phyloP scores from a whole-genome alignment of 2,888 invertebrate genomes.

The Lasioglossum villosulum region DNA sequence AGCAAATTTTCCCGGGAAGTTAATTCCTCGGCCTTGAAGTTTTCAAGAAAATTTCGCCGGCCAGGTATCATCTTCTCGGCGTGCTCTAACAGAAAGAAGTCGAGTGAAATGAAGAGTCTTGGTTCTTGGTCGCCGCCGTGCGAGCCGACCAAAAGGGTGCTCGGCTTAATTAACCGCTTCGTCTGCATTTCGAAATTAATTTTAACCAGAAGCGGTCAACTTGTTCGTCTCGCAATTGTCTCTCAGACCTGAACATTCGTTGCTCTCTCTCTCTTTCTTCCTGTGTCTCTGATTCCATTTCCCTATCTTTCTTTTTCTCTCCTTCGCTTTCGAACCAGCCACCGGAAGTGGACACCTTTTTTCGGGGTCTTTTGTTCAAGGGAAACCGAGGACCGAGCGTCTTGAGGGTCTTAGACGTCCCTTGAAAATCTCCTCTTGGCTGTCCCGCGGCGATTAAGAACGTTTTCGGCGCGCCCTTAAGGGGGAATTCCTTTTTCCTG shows the following conservation, averaged over 20 bases:
- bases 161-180: slow-evolving; percentile 72
- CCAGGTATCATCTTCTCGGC: not conserved
- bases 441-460: slow-evolving; percentile 13
- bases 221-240: slow-evolving; percentile 1
- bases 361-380: slow-evolving; percentile 3
- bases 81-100: not conserved
- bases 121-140: slow-evolving; percentile 32
- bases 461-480: not conserved
- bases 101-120: slow-evolving; percentile 26
- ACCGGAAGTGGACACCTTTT: slow-evolving; percentile 2
- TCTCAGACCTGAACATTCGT: not conserved
- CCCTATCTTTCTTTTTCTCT: not conserved
- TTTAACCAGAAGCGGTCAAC: slow-evolving; percentile 51
- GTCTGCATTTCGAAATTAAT: slow-evolving; percentile 65
- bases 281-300: not conserved
- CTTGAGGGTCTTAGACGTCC: not conserved
- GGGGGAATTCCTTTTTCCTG: not conserved
- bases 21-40: not conserved
- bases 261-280: not conserved
- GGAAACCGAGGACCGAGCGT: not conserved
- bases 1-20: not conserved
- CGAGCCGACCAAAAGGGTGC: slow-evolving; percentile 54
- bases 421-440: not conserved
- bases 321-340: not conserved
- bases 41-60: not conserved